phyloP scores from a whole-genome alignment of 2,888 invertebrate species.

The Stenotaenia linearis region DNA sequence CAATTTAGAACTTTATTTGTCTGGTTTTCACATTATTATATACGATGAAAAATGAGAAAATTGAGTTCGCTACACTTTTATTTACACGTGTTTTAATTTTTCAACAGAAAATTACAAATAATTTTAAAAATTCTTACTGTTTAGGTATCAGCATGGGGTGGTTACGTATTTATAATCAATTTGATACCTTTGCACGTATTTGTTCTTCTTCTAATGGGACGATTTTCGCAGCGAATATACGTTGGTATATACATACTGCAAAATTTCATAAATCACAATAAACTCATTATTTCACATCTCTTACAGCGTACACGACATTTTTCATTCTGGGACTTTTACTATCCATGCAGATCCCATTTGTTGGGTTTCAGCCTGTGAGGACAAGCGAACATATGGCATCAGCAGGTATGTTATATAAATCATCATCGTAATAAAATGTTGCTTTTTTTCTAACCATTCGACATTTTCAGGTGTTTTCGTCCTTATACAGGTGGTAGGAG shows the following conservation, averaged over 20 bases:
- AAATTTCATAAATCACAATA: no score
- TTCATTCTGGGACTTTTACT: slow-evolving; percentile 90
- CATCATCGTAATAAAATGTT: no score
- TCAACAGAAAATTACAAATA: background rate
- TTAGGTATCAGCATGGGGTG: slow-evolving; percentile 97
- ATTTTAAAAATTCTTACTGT: background rate
- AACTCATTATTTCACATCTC: background rate
- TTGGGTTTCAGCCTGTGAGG: slow-evolving; percentile 95
- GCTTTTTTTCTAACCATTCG: no score
- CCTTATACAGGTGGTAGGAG: slow-evolving; percentile 79
- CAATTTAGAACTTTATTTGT: no score
- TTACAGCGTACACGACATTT: slow-evolving; percentile 87
- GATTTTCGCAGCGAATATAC: slow-evolving; percentile 85
- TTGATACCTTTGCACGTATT: slow-evolving; percentile 97
- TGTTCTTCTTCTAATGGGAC: slow-evolving; percentile 86
- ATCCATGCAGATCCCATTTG: slow-evolving; percentile 82
- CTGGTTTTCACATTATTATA: no score
- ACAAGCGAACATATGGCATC: slow-evolving; percentile 99
- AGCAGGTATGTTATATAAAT: slow-evolving; percentile 58
- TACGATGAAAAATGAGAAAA: no score
- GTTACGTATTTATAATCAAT: slow-evolving; percentile 99
- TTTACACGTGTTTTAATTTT: slow-evolving; percentile 28
- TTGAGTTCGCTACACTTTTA: no score
- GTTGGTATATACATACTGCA: slow-evolving; percentile 52
- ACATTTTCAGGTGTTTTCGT: slow-evolving; percentile 93